Evolutionary conservation across 30 jellyfish, hydroid and myxozoan species (phyloP), one percentile per base, ranked within the genome.

Genomic region (Chrysaora quinquecirrha): DNA sequence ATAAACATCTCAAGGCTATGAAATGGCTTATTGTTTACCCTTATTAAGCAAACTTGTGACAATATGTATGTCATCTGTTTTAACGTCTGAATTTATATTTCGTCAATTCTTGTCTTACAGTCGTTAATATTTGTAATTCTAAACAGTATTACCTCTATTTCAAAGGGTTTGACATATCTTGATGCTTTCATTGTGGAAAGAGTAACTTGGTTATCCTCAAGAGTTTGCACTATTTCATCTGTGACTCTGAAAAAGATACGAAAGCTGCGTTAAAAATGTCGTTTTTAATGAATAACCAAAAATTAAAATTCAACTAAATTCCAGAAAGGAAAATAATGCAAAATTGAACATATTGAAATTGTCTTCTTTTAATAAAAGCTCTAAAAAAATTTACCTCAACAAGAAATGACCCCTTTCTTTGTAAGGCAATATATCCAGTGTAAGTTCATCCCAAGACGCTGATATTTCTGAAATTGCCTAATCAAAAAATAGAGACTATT

Each of bases 131-230:
- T n/a, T n/a, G n/a, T n/a, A n/a, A n/a, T n/a, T n/a, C n/a, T n/a
- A n/a, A n/a, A n/a, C n/a, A n/a, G n/a, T 38, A 19, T 47, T 28
- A 88, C 96, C 85, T 95, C 99, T 64, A 76, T 77, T 48, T 95
- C 99, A 84, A 95, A 95, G 30, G 99, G 99, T 83, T 95, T 95
- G 20, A 95, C 99, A 69, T 95, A 87, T 66, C 99, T 88, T 14
- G 99, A 95, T 47, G 97, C 95, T 77, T 95, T 95, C 97, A 95
- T 88, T 11, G 99, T 95, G 21, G 97, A 83, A 35, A 95, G 71
- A 0, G 97, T 95, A 11, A 95, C 99, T 91, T 95, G 99, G 64
- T 95, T 88, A 70, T 95, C 99, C 67, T 95, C 99, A 16, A 95
- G 96, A 24, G 96, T 78, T 68, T 95, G 99, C 84, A 95, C 82